Conservation (phyloP, 1,140 invertebrate species). For the Papilio dardanus region DNA sequence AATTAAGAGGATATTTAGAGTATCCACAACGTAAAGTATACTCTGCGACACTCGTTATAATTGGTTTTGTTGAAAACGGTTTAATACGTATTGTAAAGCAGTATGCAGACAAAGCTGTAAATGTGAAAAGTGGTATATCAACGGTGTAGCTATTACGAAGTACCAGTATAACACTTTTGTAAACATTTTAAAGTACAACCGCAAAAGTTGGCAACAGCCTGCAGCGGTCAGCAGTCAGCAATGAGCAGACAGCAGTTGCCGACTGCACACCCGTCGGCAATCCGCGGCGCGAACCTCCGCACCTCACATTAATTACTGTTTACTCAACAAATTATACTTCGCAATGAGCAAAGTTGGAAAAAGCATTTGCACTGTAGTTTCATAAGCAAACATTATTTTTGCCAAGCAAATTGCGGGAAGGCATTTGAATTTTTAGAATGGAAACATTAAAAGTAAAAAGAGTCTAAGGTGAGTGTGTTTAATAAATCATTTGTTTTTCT, state of each 20-base stretch:
- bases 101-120: background rate
- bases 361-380: background rate
- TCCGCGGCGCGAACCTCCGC: background rate
- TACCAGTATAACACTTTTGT: background rate
- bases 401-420: background rate
- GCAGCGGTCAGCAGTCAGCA: background rate
- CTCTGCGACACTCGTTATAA: background rate
- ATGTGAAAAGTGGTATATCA: background rate
- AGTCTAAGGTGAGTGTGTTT: no score
- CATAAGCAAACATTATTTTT: background rate
- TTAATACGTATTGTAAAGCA: no score
- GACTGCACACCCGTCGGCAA: background rate
- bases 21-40: background rate
- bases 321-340: background rate
- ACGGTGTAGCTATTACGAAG: background rate
- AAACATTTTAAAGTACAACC: background rate
- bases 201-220: background rate
- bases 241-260: background rate
- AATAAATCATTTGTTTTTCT: background rate
- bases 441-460: background rate
- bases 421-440: background rate
- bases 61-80: background rate
- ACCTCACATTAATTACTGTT: background rate
- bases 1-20: background rate
- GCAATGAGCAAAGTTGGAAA: background rate